A percentile compares a stretch with the other conserved stretches of the same genome.
Conservation (phyloP, 64 coral and sea anemone species). For the Platygyra sinensis region DNA sequence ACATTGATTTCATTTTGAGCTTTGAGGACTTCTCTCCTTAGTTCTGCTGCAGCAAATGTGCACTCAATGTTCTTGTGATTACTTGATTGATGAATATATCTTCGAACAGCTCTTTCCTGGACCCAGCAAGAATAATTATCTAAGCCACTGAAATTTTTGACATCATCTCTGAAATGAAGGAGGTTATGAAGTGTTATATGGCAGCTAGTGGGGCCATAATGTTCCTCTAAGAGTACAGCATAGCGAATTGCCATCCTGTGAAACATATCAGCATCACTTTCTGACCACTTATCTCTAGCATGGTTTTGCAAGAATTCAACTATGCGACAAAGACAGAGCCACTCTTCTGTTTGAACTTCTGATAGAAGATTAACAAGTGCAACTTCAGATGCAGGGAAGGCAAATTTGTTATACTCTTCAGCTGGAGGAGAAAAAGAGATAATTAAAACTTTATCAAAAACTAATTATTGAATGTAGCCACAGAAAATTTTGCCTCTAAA, state of each 20-base stretch:
- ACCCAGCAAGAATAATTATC: constrained; percentile 60
- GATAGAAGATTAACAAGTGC: constrained; percentile 37
- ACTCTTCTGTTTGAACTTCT: constrained; percentile 26
- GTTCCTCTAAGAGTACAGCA: constrained; percentile 69
- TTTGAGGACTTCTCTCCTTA: too few species aligned
- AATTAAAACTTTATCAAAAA: too few species aligned
- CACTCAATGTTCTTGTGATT: constrained; percentile 56
- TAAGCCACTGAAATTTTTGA: constrained; percentile 36
- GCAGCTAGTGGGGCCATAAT: constrained; percentile 31
- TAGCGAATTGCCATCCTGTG: constrained; percentile 65
- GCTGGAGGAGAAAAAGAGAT: too few species aligned
- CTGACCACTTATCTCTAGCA: constrained; percentile 71
- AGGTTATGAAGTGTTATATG: constrained; percentile 40
- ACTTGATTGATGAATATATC: constrained; percentile 31
- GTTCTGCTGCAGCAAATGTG: too few species aligned
- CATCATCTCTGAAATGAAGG: constrained; percentile 46
- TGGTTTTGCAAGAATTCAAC: constrained; percentile 63
- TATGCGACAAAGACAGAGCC: constrained; percentile 25
- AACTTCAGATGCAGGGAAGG: constrained; percentile 51
- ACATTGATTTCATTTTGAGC: too few species aligned
- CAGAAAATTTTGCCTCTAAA: too few species aligned
- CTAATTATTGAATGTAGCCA: too few species aligned
- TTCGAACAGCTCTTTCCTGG: constrained; percentile 35
- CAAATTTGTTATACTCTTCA: constrained; percentile 61
- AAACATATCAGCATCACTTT: constrained; percentile 59